Conservation (phyloP, 2,888 invertebrate genomes). For the Liposcelis brunnea region DNA sequence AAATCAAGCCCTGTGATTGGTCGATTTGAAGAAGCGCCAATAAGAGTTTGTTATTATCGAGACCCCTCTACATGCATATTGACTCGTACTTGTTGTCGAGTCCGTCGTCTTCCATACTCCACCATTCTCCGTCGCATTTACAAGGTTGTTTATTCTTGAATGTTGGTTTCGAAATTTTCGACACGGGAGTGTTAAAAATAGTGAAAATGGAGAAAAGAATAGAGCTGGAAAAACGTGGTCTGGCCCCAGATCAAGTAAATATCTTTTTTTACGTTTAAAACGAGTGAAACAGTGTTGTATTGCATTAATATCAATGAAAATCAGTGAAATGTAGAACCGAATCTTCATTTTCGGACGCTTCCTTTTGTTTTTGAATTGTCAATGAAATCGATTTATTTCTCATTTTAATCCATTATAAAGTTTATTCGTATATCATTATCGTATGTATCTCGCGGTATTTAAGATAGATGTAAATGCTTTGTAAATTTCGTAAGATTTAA, state of each 20-base stretch:
- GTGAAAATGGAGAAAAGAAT: slow-evolving; percentile 80
- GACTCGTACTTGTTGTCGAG: not conserved
- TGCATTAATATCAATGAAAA: not conserved
- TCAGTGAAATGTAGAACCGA: not conserved
- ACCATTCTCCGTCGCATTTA: not conserved
- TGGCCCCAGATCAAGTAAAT: slow-evolving; percentile 76
- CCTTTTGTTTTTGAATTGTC: no score
- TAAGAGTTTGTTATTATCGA: slow-evolving; percentile 7
- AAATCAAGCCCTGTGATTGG: not conserved
- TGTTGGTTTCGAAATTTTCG: not conserved
- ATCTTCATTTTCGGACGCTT: no score
- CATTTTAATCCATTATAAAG: no score
- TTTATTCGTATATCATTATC: no score
- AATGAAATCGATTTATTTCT: no score
- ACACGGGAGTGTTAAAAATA: not conserved
- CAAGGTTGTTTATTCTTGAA: no score
- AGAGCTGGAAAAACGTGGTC: slow-evolving; percentile 84
- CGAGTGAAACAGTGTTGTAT: slow-evolving; percentile 8
- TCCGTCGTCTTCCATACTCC: not conserved
- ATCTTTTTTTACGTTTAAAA: slow-evolving; percentile 18
- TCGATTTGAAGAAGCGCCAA: slow-evolving; percentile 1
- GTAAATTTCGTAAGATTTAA: no score
- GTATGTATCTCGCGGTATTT: no score
- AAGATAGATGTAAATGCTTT: no score
- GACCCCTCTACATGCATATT: slow-evolving; percentile 8